These are phyloP conservation scores for Hypsibius dujardini DNA, from an alignment of 1,140 invertebrate genomes.

Conservation along the genomic window DNA sequence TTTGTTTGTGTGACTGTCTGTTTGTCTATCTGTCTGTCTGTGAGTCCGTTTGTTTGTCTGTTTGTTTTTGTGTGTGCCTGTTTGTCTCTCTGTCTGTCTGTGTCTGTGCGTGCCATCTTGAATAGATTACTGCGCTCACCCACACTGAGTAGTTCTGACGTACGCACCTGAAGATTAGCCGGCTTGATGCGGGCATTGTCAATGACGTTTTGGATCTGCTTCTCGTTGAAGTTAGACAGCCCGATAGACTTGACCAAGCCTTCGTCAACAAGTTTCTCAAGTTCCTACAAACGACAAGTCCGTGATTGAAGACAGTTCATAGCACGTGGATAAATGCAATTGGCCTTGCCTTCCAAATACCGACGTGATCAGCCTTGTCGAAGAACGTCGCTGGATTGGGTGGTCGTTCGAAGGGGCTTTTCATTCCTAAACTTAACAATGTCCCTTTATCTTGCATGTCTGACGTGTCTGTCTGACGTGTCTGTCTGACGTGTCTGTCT, in stretches of 20 bases:
- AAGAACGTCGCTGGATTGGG: too few relatives aligned
- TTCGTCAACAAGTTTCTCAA: slow-evolving; percentile 28
- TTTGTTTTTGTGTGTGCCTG: background rate
- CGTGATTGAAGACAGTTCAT: too few relatives aligned
- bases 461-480: too few relatives aligned
- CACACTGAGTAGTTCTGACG: background rate
- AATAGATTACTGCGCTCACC: too few relatives aligned
- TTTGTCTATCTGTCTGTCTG: background rate
- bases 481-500: too few relatives aligned
- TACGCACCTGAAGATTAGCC: slow-evolving; percentile 30
- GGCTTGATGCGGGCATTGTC: slow-evolving; percentile 32
- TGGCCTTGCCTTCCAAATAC: too few relatives aligned
- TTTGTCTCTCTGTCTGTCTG: background rate
- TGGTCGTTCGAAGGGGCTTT: too few relatives aligned
- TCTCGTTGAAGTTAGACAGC: slow-evolving; percentile 36
- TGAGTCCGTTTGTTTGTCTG: background rate
- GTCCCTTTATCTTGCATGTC: too few relatives aligned
- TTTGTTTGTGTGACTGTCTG: background rate
- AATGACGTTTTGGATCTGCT: slow-evolving; percentile 34
- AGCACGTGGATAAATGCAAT: too few relatives aligned
- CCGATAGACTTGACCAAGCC: slow-evolving; percentile 36
- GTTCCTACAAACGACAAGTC: slow-evolving; percentile 12
- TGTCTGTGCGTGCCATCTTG: background rate
- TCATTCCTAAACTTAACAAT: too few relatives aligned
- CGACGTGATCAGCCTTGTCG: too few relatives aligned